Base-by-base conservation (phyloP, 2,888 invertebrate species). In the Lepidocyrtinus sp. region DNA sequence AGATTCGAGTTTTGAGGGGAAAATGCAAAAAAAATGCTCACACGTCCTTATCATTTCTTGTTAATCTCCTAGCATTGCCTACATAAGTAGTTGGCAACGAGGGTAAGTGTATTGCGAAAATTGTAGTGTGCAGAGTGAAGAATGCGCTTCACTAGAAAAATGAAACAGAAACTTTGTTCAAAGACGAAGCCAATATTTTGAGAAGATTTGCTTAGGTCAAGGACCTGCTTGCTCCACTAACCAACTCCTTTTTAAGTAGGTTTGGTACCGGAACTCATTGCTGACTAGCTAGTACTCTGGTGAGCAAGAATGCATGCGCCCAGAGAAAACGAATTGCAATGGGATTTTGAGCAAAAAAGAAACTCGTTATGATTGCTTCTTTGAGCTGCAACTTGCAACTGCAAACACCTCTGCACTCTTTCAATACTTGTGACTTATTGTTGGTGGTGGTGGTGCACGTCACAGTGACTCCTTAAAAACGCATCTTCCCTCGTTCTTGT, bases 131-230 rank as follows among this genome's bases (percentile, higher is more conserved):
- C 22, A 61, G 61, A 61, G 19, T 12, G 61, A n/a, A n/a, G n/a
- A n/a, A n/a, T n/a, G n/a, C n/a, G n/a, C n/a, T n/a, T n/a, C n/a
- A n/a, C n/a, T n/a, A n/a, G n/a, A n/a, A n/a, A n/a, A n/a, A n/a
- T n/a, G n/a, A n/a, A n/a, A n/a, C n/a, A n/a, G 15, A 50, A 50
- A 50, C 12, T 2, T n/a, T 27, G 26, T 19, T 26, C 26, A 36
- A 21, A 55, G 55, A 24, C 3, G 55, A 7, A 50, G 50, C 21
- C 70, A 75, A 15, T 26, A 59, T 63, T 74, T 50, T n/a, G n/a
- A n/a, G n/a, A n/a, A n/a, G n/a, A n/a, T n/a, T n/a, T 83, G 75
- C 76, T 82, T 82, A 85, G 85, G 85, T 85, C 85, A 85, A 85
- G 85, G 85, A 85, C 85, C 85, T 79, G 70, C 59, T 79, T 74